phyloP scores from a whole-genome alignment of 2,888 invertebrate genomes.

The Trachelus iudaicus region DNA sequence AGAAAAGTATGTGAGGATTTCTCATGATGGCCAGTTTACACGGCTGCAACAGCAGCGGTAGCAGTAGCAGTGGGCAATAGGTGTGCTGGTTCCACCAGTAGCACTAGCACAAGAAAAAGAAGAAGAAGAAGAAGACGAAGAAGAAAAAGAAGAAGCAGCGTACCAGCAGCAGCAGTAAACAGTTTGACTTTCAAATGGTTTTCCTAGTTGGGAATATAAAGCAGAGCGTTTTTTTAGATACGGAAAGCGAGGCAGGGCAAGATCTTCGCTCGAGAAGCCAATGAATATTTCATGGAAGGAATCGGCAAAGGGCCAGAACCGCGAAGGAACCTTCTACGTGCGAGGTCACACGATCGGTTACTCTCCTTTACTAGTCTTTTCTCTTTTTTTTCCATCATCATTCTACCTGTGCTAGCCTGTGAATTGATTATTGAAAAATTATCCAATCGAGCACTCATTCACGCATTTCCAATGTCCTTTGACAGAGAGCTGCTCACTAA shows the following conservation, averaged over 20 bases:
- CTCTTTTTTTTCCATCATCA: conserved; percentile 7
- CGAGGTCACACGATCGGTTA: conserved; percentile 19
- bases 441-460: neutral
- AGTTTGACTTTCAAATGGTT: conserved; percentile 50
- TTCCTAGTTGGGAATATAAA: conserved; percentile 42
- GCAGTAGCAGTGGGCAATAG: neutral
- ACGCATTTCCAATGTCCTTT: neutral
- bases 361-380: neutral
- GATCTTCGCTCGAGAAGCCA: conserved; percentile 32
- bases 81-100: neutral
- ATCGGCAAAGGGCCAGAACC: conserved; percentile 22
- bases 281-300: conserved; percentile 46
- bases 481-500: neutral
- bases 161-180: conserved; percentile 36
- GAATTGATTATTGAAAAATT: neutral
- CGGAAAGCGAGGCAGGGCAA: conserved; percentile 30
- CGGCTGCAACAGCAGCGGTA: neutral
- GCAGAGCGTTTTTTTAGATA: conserved; percentile 37
- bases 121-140: neutral
- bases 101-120: no score
- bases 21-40: neutral
- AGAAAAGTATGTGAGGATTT: neutral
- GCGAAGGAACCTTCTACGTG: conserved; percentile 16
- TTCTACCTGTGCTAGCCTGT: neutral
- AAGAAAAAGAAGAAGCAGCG: conserved; percentile 9